Percentiles rank a stretch among this genome's conserved stretches.
These are phyloP conservation scores for Eupithecia tripunctaria DNA, from an alignment of 2,888 invertebrate species.

Conservation along the genomic window DNA sequence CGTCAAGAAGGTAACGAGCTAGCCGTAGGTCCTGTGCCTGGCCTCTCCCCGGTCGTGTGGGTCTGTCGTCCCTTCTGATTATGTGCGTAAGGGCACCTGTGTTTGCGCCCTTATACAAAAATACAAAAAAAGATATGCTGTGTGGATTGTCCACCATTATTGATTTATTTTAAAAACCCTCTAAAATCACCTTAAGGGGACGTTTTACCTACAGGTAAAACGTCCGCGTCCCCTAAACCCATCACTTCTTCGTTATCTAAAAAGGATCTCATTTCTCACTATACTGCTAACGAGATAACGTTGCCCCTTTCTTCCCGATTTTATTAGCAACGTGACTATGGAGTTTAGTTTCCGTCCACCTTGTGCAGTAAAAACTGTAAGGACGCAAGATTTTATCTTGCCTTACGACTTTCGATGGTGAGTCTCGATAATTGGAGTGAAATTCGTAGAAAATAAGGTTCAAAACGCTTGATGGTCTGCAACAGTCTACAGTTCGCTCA, in stretches of 20 bases:
- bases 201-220: not conserved
- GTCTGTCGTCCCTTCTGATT: no score
- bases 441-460: not conserved
- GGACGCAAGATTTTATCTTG: not conserved
- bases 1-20: no score
- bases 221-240: not conserved
- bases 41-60: no score
- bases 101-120: no score
- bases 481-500: not conserved
- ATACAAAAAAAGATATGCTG: no score
- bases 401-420: not conserved
- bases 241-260: slow-evolving; percentile 7
- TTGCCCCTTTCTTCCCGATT: not conserved
- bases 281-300: slow-evolving; percentile 6
- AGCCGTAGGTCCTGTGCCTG: no score
- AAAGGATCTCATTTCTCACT: slow-evolving; percentile 5
- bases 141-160: no score
- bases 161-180: no score
- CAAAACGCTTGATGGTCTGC: not conserved
- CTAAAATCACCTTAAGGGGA: not conserved
- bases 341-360: not conserved
- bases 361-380: not conserved
- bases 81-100: no score
- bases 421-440: not conserved
- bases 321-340: slow-evolving; percentile 9